Evolutionary conservation across 2,888 invertebrate genomes (phyloP), one percentile per base, ranked within the genome.

Genomic region (Liopterus haemorrhoidalis): DNA sequence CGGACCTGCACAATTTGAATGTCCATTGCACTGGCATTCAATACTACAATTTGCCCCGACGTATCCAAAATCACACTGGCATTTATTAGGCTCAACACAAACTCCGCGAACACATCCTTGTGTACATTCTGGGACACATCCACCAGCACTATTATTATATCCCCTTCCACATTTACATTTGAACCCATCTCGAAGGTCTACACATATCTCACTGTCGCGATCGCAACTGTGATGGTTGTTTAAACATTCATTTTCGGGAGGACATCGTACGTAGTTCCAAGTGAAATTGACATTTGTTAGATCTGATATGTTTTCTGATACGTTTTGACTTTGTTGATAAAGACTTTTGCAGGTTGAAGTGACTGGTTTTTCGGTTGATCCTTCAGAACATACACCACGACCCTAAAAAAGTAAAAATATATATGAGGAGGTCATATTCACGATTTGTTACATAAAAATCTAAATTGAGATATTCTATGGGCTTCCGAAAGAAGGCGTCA

Each of bases 11-110:
- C 95, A 96, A 64, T 93, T 79, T 45, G 93, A 86, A 69, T 95
- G 93, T 0, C 92, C 92, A 65, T 95, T 93, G 66, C 95, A 96
- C 64, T 89, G 83, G 65, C 95, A 95, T 67, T 91, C 88, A 50
- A 88, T 88, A 56, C 88, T 88, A 66, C 95, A 96, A 71, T 93
- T 92, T 54, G 84, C 82, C 41, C 95, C 94, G 16, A 95, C 92
- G 67, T 88, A 95, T 45, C 94, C 94, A 70, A 96, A 95, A 70
- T 91, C 84, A 64, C 95, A 95, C 50, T 80, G 76, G 61, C 95
- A 93, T 47, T 80, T 76, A 61, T 89, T 79, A 38, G 92, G 92
- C 58, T 84, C 81, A 14, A 87, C 71, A 65, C 92, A 93, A 12
- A 74, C 76, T 53, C 92, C 93, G 60, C 89, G 79, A 28, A 90